Conservation (phyloP, 2,797 vertebrate genomes). For the Australoheros facetus region DNA sequence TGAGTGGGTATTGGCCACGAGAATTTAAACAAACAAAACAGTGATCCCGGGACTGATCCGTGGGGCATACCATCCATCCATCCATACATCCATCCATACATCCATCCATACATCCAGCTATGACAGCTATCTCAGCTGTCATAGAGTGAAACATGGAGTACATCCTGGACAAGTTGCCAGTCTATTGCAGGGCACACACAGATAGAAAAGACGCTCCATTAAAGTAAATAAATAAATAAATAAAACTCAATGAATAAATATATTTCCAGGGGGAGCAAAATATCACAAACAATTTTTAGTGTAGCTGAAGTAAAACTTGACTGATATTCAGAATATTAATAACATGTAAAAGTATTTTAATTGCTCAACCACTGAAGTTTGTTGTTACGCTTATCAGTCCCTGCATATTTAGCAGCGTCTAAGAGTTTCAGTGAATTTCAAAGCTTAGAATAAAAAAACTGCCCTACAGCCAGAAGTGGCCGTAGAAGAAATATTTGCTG, state of each 20-base stretch:
- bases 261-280: background rate
- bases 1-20: no score
- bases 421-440: background rate
- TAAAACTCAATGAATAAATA: background rate
- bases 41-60: no score
- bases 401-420: background rate
- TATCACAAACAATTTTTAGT: background rate
- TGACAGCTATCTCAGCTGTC: no score
- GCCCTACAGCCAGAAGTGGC: background rate
- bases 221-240: no score
- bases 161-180: no score
- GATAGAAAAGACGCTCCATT: no score
- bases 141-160: no score
- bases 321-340: background rate
- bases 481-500: background rate
- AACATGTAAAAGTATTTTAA: background rate
- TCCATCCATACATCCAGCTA: no score
- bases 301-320: background rate
- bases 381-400: background rate
- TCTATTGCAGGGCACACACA: no score
- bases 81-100: no score
- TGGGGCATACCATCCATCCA: no score
- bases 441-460: background rate
- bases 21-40: no score
- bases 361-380: background rate